A percentile compares a stretch with the other conserved stretches of the same genome.
These are phyloP conservation scores for Noturus placidus DNA, from an alignment of 2,113 vertebrate species.

Conservation along the genomic window DNA sequence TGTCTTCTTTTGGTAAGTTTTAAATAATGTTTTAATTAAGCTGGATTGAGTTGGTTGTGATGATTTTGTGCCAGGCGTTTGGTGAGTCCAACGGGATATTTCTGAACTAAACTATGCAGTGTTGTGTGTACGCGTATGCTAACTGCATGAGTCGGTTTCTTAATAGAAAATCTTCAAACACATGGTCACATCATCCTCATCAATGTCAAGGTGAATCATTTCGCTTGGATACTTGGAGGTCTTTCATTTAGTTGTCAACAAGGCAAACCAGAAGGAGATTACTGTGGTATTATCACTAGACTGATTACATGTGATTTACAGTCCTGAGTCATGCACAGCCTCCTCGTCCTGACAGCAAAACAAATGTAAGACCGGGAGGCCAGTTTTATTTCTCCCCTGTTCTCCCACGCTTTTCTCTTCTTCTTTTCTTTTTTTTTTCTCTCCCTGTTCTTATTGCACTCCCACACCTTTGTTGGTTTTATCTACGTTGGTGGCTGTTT, in stretches of 20 bases:
- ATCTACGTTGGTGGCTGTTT: slow-evolving; percentile 40
- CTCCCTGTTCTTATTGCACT: slow-evolving; percentile 22
- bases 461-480: slow-evolving; percentile 41
- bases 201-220: slow-evolving; percentile 30
- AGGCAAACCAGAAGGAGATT: slow-evolving; percentile 23
- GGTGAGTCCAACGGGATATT: neutral
- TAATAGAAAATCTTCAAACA: neutral
- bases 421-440: slow-evolving; percentile 55
- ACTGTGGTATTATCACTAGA: slow-evolving; percentile 25
- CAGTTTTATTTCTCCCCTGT: slow-evolving; percentile 56
- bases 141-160: slow-evolving; percentile 22
- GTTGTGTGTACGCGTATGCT: slow-evolving; percentile 31
- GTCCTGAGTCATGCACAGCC: slow-evolving; percentile 34
- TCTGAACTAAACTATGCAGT: neutral
- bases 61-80: neutral
- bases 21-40: neutral
- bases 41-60: neutral
- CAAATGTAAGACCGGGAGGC: slow-evolving; percentile 55
- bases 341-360: slow-evolving; percentile 37
- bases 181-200: neutral
- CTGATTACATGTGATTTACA: slow-evolving; percentile 39
- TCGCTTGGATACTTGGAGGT: neutral
- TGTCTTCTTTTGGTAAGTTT: slow-evolving; percentile 75
- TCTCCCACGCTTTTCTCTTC: slow-evolving; percentile 62
- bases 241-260: slow-evolving; percentile 37